Evolutionary conservation across 2,888 invertebrate genomes (phyloP).

Genomic region (Hypselothyrea guttata): DNA sequence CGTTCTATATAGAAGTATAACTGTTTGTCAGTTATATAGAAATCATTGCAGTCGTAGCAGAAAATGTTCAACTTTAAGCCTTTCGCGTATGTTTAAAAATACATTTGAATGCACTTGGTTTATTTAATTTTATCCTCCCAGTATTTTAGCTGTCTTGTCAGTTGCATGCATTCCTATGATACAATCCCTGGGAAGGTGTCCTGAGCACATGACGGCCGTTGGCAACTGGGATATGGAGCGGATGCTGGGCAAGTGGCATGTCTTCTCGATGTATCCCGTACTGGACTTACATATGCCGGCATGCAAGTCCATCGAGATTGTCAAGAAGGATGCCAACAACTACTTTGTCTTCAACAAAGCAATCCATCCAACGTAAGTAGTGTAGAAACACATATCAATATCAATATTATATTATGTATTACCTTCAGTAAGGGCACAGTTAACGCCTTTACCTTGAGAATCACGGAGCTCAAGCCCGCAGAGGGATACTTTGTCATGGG

Average conservation of each 20-base stretch:
- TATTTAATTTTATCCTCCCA: background rate
- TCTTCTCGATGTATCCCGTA: conserved; percentile 19
- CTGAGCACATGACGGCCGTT: conserved; percentile 24
- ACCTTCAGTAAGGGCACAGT: background rate
- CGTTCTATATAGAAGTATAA: too few species aligned
- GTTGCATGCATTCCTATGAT: background rate
- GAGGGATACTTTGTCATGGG: too few species aligned
- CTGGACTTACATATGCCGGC: background rate
- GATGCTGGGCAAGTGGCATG: conserved; percentile 39
- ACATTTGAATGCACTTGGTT: background rate
- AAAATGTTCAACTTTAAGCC: background rate
- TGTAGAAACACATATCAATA: background rate
- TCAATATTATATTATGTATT: background rate
- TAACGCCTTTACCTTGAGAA: too few species aligned
- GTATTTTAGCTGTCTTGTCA: conserved; percentile 7
- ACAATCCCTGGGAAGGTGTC: conserved; percentile 18
- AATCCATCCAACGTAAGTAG: conserved; percentile 20
- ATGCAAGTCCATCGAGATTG: conserved; percentile 16
- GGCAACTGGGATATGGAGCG: conserved; percentile 25
- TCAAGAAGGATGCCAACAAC: background rate
- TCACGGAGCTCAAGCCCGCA: too few species aligned
- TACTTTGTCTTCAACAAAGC: background rate
- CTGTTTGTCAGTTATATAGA: too few species aligned
- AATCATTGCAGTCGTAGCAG: background rate
- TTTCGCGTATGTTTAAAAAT: background rate